A percentile compares a stretch with the other conserved stretches of the same genome.
These are phyloP conservation scores for Teleogryllus occipitalis DNA, from an alignment of 1,140 invertebrate species.

Conservation along the genomic window DNA sequence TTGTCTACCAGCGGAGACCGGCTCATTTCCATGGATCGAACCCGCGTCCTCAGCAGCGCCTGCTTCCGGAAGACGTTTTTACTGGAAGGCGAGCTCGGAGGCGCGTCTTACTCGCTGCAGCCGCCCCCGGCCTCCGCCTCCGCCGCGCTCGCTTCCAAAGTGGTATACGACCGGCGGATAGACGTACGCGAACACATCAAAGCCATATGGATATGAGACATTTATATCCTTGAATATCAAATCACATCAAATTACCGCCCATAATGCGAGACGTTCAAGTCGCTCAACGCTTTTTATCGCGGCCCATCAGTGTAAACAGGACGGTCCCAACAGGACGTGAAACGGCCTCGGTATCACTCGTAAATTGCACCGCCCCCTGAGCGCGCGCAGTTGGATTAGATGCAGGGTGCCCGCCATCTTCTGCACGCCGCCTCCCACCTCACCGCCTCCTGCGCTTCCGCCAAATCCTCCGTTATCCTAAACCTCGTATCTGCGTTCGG, in stretches of 20 bases:
- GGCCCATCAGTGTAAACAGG: background rate
- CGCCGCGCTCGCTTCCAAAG: background rate
- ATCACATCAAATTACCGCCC: background rate
- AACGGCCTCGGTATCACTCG: background rate
- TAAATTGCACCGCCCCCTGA: background rate
- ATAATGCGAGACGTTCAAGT: background rate
- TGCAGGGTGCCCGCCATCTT: background rate
- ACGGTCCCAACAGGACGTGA: background rate
- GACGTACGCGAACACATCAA: background rate
- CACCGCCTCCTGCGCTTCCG: too few species aligned
- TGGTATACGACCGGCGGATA: background rate
- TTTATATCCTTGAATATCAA: slow-evolving; percentile 6
- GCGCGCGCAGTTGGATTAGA: background rate
- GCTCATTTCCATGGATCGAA: too few species aligned
- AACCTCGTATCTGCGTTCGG: too few species aligned
- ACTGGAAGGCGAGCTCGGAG: too few species aligned
- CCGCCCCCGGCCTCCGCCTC: too few species aligned
- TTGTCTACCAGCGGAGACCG: too few species aligned
- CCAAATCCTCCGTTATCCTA: too few species aligned
- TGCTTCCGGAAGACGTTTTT: too few species aligned
- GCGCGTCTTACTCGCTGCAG: too few species aligned
- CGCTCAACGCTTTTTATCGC: background rate
- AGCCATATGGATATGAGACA: slow-evolving; percentile 4
- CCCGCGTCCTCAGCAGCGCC: too few species aligned
- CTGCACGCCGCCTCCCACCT: background rate